phyloP scores from a whole-genome alignment of 35 echinoderm and acorn worm genomes.

The Lytechinus variegatus region DNA sequence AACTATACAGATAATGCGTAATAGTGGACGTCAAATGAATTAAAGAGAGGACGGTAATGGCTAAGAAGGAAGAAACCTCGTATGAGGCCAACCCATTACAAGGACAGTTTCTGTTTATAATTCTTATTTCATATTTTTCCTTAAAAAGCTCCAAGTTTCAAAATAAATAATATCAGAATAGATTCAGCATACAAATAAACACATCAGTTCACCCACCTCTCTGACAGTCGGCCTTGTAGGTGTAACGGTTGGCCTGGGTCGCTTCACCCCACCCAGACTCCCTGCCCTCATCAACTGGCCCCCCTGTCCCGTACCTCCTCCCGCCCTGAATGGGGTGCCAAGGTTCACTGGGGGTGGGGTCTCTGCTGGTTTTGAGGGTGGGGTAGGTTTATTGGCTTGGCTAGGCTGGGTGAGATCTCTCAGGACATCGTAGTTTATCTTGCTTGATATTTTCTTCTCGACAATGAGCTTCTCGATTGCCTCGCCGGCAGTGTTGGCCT shows the following conservation, averaged over 20 bases:
- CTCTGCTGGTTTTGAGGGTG: not conserved
- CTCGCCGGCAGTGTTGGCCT: conserved; percentile 94
- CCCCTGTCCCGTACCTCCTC: not conserved
- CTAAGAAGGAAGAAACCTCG: too few species aligned
- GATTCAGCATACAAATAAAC: too few species aligned
- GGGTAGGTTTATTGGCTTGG: not conserved
- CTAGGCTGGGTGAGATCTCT: conserved; percentile 73
- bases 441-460: conserved; percentile 98
- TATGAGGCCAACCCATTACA: too few species aligned
- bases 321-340: not conserved
- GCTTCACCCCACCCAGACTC: conserved; percentile 37
- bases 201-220: not conserved
- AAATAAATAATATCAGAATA: too few species aligned
- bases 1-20: too few species aligned
- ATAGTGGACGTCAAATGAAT: too few species aligned
- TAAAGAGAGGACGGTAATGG: too few species aligned
- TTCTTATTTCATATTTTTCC: too few species aligned
- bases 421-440: conserved; percentile 97
- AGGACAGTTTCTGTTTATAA: too few species aligned
- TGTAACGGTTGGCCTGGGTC: conserved; percentile 22
- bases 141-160: too few species aligned
- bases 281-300: not conserved
- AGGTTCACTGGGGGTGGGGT: conserved; percentile 9
- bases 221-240: conserved; percentile 50
- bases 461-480: conserved; percentile 94